A percentile compares a stretch with the other conserved stretches of the same genome.
phyloP scores from a whole-genome alignment of 1,140 invertebrate species.

The Platyscapa corneri region DNA sequence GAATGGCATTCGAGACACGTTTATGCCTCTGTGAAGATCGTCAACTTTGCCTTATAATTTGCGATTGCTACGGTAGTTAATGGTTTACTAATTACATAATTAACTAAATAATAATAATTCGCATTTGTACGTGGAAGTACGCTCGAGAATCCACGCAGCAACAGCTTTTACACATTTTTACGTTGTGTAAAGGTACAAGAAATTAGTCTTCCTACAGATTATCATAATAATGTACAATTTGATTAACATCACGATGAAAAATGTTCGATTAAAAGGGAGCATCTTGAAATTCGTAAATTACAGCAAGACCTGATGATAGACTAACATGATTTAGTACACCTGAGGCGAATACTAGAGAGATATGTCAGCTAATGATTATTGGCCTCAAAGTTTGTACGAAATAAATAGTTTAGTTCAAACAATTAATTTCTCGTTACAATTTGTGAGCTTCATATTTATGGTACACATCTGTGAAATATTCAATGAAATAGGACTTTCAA shows the following conservation, averaged over 20 bases:
- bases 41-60: background rate
- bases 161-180: too few species aligned
- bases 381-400: background rate
- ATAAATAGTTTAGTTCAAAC: too few species aligned
- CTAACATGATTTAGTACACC: background rate
- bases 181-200: too few species aligned
- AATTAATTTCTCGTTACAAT: background rate
- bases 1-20: slow-evolving; percentile 29
- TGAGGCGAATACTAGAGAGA: background rate
- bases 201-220: too few species aligned
- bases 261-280: slow-evolving; percentile 22
- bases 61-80: background rate
- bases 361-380: background rate
- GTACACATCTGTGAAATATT: too few species aligned
- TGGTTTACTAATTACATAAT: background rate
- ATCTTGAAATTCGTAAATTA: background rate
- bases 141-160: too few species aligned
- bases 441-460: too few species aligned
- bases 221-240: too few species aligned
- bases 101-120: too few species aligned
- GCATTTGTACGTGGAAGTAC: too few species aligned
- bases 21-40: background rate
- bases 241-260: slow-evolving; percentile 32
- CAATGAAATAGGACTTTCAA: too few species aligned
- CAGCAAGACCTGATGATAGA: background rate